Evolutionary conservation across 2,888 invertebrate genomes (phyloP).

Genomic region (Neuroscelio doddi): DNA sequence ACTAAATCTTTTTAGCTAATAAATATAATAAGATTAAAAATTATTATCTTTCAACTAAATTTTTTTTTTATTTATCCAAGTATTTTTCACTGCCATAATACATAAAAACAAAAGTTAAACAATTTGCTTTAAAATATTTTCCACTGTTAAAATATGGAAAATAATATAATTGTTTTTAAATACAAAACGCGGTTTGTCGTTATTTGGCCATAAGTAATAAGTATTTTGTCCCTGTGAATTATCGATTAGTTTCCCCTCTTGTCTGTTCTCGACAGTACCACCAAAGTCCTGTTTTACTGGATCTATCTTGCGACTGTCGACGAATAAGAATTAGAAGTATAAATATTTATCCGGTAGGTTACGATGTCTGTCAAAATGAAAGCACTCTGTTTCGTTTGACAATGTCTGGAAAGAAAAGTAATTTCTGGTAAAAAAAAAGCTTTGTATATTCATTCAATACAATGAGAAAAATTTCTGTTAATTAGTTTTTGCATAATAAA

Average conservation of each 20-base stretch:
- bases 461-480: neutral
- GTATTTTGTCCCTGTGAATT: constrained; percentile 10
- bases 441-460: constrained; percentile 5
- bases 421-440: constrained; percentile 1
- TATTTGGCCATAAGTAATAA: too few species aligned
- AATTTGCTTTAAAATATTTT: too few species aligned
- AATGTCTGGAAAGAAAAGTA: constrained; percentile 10
- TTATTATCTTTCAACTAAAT: too few species aligned
- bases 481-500: constrained; percentile 3
- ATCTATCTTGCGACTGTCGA: neutral
- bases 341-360: constrained; percentile 17
- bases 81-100: too few species aligned
- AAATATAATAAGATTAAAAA: too few species aligned
- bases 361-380: constrained; percentile 15
- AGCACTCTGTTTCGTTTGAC: neutral
- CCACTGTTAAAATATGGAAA: too few species aligned
- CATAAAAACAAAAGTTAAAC: too few species aligned
- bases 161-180: neutral
- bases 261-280: constrained; percentile 3
- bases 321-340: constrained; percentile 19
- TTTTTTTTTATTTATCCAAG: too few species aligned
- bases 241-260: constrained; percentile 7
- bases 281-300: constrained; percentile 8
- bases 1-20: too few species aligned
- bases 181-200: neutral